These are phyloP conservation scores for Tachyglossus aculeatus DNA, from an alignment of 2,797 vertebrate genomes.

Conservation along the genomic window DNA sequence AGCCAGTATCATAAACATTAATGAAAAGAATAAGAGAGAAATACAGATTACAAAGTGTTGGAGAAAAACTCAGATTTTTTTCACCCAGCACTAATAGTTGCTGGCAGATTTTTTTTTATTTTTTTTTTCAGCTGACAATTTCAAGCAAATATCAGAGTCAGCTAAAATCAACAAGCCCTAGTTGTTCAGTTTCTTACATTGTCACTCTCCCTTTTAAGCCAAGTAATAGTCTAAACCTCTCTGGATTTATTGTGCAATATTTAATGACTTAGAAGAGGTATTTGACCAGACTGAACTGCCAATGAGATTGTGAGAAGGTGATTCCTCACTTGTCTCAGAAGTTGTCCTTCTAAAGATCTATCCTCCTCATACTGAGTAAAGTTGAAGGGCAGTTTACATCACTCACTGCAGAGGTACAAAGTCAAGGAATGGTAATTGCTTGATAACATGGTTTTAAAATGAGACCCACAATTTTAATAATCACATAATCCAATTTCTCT, in stretches of 20 bases:
- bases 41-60: no score
- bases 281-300: neutral
- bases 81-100: neutral
- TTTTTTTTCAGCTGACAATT: neutral
- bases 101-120: neutral
- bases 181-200: neutral
- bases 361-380: constrained; percentile 29
- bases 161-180: neutral
- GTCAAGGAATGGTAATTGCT: constrained; percentile 48
- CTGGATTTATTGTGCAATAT: neutral
- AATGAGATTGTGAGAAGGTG: constrained; percentile 24
- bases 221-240: neutral
- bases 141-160: neutral
- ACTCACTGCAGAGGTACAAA: constrained; percentile 11
- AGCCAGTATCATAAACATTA: no score
- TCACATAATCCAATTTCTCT: constrained; percentile 57
- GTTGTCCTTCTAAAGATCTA: constrained; percentile 28
- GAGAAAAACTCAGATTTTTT: constrained; percentile 6
- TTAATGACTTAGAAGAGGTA: constrained; percentile 13
- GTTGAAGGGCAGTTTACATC: constrained; percentile 23
- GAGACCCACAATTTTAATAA: constrained; percentile 52
- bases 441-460: constrained; percentile 30
- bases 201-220: neutral
- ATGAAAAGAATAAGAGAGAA: no score
- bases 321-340: constrained; percentile 24